Evolutionary conservation across 92 coral and sea anemone species (phyloP).

Genomic region (Epizoanthus rinbou): DNA sequence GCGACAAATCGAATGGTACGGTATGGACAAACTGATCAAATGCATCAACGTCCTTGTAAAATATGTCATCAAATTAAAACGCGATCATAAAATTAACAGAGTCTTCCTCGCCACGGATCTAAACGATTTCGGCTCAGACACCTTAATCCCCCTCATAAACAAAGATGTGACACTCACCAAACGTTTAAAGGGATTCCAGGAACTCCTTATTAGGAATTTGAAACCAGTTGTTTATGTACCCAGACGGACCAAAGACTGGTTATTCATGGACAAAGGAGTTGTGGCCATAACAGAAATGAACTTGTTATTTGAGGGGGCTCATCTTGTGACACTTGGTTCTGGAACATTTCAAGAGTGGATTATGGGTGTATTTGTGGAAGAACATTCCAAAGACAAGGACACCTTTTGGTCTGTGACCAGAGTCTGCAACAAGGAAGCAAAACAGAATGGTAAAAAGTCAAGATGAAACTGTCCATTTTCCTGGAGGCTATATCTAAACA

Average conservation of each 20-base stretch:
- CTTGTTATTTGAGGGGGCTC: constrained; percentile 71
- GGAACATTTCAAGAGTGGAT: constrained; percentile 98
- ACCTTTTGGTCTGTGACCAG: constrained; percentile 86
- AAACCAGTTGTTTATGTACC: constrained; percentile 71
- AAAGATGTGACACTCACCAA: constrained; percentile 53
- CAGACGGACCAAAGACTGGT: constrained; percentile 56
- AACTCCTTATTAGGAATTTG: constrained; percentile 51
- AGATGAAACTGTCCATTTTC: no score
- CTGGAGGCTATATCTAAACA: no score
- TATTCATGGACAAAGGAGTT: constrained; percentile 83
- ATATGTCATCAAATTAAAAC: constrained; percentile 56
- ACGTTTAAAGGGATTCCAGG: constrained; percentile 58
- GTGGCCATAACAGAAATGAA: constrained; percentile 97
- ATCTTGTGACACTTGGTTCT: constrained; percentile 90
- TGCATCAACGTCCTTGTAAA: constrained; percentile 70
- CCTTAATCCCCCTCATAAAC: constrained; percentile 58
- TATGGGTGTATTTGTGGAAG: constrained; percentile 72
- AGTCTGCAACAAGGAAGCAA: constrained; percentile 77
- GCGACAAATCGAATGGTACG: constrained; percentile 93
- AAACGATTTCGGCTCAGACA: constrained; percentile 89
- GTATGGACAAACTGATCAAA: constrained; percentile 57
- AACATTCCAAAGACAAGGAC: constrained; percentile 58
- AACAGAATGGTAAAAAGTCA: constrained; percentile 34
- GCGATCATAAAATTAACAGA: constrained; percentile 52
- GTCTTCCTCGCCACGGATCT: constrained; percentile 90